phyloP scores from a whole-genome alignment of 2,797 vertebrate species.

The Xenentodon cancila region DNA sequence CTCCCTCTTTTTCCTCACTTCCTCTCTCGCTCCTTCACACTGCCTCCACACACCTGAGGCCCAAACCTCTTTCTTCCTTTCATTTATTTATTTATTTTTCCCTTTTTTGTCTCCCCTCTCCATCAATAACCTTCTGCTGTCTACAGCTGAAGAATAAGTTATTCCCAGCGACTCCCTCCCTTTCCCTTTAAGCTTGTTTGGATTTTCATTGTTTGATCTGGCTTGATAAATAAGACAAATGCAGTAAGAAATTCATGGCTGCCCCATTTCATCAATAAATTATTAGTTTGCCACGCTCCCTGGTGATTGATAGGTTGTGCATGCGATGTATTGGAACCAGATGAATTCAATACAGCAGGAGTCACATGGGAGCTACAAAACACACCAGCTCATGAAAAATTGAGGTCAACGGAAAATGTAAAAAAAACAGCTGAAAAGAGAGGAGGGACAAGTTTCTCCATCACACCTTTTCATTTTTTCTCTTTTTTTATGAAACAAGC shows the following conservation, averaged over 20 bases:
- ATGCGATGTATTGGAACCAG: constrained; percentile 84
- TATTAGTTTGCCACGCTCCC: constrained; percentile 85
- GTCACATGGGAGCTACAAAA: constrained; percentile 80
- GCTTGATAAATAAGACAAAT: constrained; percentile 89
- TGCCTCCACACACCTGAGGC: constrained; percentile 50
- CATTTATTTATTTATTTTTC: background rate
- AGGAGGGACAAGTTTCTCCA: constrained; percentile 65
- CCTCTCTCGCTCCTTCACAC: constrained; percentile 42
- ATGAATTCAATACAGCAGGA: constrained; percentile 84
- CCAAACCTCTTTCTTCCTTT: constrained; percentile 30
- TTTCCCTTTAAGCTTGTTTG: constrained; percentile 83
- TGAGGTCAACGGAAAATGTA: constrained; percentile 81
- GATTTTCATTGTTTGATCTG: constrained; percentile 88
- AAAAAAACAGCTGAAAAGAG: constrained; percentile 45
- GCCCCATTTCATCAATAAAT: constrained; percentile 87
- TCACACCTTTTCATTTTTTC: constrained; percentile 38
- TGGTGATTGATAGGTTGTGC: constrained; percentile 86
- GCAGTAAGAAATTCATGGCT: constrained; percentile 85
- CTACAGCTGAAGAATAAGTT: constrained; percentile 80
- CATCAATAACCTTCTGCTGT: constrained; percentile 83
- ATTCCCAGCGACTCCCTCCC: constrained; percentile 76
- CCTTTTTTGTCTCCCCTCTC: constrained; percentile 35
- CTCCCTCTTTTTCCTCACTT: constrained; percentile 40
- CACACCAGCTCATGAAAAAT: constrained; percentile 85
- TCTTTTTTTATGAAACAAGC: constrained; percentile 36